Evolutionary conservation across 1,140 invertebrate genomes (phyloP).

Genomic region (Drosophila sp.): DNA sequence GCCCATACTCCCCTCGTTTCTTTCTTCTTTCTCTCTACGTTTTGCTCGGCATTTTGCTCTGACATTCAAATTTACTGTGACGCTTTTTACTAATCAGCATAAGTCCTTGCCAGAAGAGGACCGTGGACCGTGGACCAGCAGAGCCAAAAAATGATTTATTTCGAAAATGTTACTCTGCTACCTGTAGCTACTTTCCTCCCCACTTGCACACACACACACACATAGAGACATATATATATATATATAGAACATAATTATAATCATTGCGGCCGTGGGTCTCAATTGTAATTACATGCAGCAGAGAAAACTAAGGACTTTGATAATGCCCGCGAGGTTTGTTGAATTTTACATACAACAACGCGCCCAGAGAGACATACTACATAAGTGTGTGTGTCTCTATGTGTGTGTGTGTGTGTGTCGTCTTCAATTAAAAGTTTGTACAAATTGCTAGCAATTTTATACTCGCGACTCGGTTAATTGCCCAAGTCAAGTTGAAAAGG

Average conservation of each 20-base stretch:
- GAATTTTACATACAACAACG: conserved; percentile 69
- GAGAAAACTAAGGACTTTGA: conserved; percentile 53
- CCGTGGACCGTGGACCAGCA: conserved; percentile 41
- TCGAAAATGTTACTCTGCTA: conserved; percentile 52
- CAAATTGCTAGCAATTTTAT: conserved; percentile 66
- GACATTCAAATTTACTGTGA: conserved; percentile 78
- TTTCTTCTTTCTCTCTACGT: not conserved
- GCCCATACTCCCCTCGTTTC: not conserved
- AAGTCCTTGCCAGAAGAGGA: conserved; percentile 64
- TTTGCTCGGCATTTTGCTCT: conserved; percentile 16
- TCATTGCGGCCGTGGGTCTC: conserved; percentile 68
- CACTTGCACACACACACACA: not conserved
- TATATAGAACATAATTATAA: conserved; percentile 78
- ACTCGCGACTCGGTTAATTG: conserved; percentile 67
- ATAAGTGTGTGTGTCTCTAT: conserved; percentile 28
- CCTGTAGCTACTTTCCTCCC: conserved; percentile 68
- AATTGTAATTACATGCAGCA: conserved; percentile 77
- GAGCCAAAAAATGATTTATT: conserved; percentile 74
- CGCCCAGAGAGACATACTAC: conserved; percentile 41
- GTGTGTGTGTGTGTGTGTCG: conserved; percentile 61
- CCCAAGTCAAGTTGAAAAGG: conserved; percentile 45
- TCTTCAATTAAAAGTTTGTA: conserved; percentile 78
- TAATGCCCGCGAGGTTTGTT: conserved; percentile 69
- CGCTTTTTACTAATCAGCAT: conserved; percentile 79
- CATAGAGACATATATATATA: not conserved